phyloP scores from a whole-genome alignment of 2,888 invertebrate species.

The Seira ritae region DNA sequence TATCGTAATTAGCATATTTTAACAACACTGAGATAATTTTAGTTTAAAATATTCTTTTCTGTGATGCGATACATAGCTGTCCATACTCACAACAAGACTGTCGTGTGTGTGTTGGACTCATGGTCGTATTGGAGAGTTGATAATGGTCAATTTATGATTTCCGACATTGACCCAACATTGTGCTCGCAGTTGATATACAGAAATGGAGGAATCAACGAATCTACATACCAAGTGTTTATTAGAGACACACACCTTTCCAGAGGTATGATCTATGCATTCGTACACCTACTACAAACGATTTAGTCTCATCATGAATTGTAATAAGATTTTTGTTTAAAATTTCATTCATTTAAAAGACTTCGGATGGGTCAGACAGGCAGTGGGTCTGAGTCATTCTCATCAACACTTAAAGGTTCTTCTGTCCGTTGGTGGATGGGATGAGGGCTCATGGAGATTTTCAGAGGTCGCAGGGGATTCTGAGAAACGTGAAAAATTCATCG shows the following conservation, averaged over 20 bases:
- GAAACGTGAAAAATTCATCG: conserved; percentile 33
- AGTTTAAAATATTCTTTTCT: neutral
- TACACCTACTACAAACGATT: neutral
- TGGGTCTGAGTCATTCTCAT: conserved; percentile 5
- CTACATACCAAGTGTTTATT: conserved; percentile 19
- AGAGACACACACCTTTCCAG: conserved; percentile 13
- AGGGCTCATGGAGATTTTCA: conserved; percentile 30
- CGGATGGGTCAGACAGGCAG: neutral
- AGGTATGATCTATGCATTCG: too few relatives aligned
- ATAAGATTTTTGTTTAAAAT: neutral
- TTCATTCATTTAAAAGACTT: neutral
- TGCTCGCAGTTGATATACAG: conserved; percentile 49
- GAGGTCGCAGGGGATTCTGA: conserved; percentile 31
- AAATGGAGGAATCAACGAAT: conserved; percentile 20
- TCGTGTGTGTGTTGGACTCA: conserved; percentile 44
- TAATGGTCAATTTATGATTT: conserved; percentile 20
- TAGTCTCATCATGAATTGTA: neutral
- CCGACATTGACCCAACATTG: conserved; percentile 38
- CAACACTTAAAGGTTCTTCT: conserved; percentile 44
- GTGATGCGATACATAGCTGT: conserved; percentile 17
- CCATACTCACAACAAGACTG: conserved; percentile 28
- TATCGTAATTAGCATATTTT: too few relatives aligned
- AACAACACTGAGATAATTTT: too few relatives aligned
- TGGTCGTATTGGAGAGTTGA: conserved; percentile 30
- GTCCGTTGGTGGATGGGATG: conserved; percentile 46